phyloP scores from a whole-genome alignment of 2,797 vertebrate genomes.

The Rallus crepitans region DNA sequence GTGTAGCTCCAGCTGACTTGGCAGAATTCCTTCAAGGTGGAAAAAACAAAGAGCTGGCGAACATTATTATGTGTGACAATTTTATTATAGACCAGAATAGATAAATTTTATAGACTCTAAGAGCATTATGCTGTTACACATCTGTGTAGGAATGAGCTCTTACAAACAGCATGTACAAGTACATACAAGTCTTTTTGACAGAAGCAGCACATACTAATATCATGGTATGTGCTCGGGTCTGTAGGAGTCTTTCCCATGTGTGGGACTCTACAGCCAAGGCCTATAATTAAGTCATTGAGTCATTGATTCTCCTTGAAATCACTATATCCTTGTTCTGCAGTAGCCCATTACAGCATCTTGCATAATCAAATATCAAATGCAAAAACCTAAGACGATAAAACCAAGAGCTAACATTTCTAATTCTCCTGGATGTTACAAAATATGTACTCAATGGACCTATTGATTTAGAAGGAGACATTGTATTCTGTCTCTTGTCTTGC shows the following conservation, averaged over 20 bases:
- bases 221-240: not conserved
- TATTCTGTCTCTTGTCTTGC: not conserved
- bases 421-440: not conserved
- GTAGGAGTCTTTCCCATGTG: not conserved
- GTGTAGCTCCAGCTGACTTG: not conserved
- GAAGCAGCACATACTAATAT: not conserved
- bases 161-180: not conserved
- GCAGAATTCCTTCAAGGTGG: not conserved
- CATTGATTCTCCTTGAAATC: not conserved
- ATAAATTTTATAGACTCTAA: not conserved
- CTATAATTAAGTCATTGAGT: rapidly evolving
- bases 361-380: not conserved
- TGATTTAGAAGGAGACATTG: not conserved
- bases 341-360: not conserved
- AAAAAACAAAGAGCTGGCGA: not conserved
- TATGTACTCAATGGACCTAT: not conserved
- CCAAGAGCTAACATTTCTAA: not conserved
- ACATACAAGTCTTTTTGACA: not conserved
- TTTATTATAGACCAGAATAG: not conserved
- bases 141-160: not conserved
- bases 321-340: not conserved
- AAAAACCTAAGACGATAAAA: not conserved
- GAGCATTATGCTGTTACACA: not conserved
- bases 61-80: not conserved
- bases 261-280: not conserved